Conservation (phyloP, 1,140 invertebrate genomes). For the Theocolax elegans region DNA sequence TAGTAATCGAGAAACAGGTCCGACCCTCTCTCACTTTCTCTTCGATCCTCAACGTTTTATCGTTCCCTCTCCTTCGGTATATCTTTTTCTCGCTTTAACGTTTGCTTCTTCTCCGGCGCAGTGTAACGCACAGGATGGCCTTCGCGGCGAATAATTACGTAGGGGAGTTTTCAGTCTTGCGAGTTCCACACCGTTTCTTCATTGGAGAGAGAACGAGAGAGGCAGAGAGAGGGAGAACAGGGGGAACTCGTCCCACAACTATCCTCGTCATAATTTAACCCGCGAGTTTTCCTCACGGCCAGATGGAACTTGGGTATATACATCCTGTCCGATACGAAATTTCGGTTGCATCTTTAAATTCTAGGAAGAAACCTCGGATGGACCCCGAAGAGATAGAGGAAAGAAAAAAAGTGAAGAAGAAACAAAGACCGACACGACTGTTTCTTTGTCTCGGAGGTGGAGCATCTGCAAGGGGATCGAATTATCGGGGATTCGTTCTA, state of each 20-base stretch:
- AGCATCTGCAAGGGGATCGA: slow-evolving; percentile 37
- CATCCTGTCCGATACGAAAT: too few relatives aligned
- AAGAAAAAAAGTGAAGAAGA: background rate
- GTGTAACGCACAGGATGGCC: slow-evolving; percentile 57
- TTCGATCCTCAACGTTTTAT: background rate
- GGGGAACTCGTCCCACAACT: slow-evolving; percentile 15
- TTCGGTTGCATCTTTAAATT: too few relatives aligned
- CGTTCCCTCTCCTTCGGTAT: background rate
- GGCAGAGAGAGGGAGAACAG: background rate
- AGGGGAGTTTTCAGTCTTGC: slow-evolving; percentile 53
- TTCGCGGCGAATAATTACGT: slow-evolving; percentile 60
- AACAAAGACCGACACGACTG: background rate
- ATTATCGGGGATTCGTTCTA: slow-evolving; percentile 49
- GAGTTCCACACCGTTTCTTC: slow-evolving; percentile 9
- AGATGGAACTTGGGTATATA: too few relatives aligned
- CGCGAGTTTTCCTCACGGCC: too few relatives aligned
- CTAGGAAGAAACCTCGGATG: too few relatives aligned
- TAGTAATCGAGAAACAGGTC: slow-evolving; percentile 57
- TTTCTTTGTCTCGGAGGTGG: slow-evolving; percentile 7
- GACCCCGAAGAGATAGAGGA: background rate
- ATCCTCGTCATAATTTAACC: too few relatives aligned
- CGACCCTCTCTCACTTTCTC: slow-evolving; percentile 17
- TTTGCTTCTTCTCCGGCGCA: background rate
- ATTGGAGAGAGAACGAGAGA: background rate
- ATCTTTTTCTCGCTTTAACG: background rate